These are phyloP conservation scores for Syngnathus floridae DNA, from an alignment of 2,113 vertebrate genomes.

Conservation along the genomic window DNA sequence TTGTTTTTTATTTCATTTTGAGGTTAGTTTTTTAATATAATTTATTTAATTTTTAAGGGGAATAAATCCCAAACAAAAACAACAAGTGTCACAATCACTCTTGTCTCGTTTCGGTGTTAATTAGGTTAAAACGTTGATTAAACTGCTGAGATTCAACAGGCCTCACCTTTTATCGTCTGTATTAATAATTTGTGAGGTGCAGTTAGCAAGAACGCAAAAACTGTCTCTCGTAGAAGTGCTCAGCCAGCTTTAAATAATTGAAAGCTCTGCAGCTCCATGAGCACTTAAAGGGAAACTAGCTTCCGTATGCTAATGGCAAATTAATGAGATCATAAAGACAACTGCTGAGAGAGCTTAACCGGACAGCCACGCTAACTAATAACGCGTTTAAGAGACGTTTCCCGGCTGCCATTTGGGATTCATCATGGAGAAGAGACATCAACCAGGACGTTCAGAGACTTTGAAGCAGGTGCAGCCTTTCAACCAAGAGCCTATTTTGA, in stretches of 20 bases:
- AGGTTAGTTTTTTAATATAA: no score
- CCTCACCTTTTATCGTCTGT: slow-evolving; percentile 8
- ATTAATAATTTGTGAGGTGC: slow-evolving; percentile 44
- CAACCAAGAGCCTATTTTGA: slow-evolving; percentile 53
- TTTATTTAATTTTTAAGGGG: no score
- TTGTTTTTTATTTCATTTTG: no score
- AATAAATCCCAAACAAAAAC: neutral
- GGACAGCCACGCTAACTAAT: slow-evolving; percentile 1
- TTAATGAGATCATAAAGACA: slow-evolving; percentile 37
- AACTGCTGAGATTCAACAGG: slow-evolving; percentile 19
- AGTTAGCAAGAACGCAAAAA: slow-evolving; percentile 29
- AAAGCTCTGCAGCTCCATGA: slow-evolving; percentile 17
- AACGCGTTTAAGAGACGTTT: slow-evolving; percentile 7
- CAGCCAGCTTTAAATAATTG: slow-evolving; percentile 51
- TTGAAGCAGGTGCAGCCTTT: slow-evolving; percentile 43
- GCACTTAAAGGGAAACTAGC: slow-evolving; percentile 33
- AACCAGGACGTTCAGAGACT: slow-evolving; percentile 13
- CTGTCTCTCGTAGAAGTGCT: slow-evolving; percentile 18
- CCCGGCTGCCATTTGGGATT: slow-evolving; percentile 17
- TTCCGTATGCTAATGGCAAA: slow-evolving; percentile 24
- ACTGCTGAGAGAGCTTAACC: slow-evolving; percentile 33
- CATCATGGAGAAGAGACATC: slow-evolving; percentile 21
- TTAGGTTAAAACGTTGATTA: slow-evolving; percentile 22
- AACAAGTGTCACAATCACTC: neutral
- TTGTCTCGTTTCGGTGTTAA: neutral